These are phyloP conservation scores for Nesogale talazaci DNA, from an alignment of 2,113 vertebrate genomes.

Conservation along the genomic window DNA sequence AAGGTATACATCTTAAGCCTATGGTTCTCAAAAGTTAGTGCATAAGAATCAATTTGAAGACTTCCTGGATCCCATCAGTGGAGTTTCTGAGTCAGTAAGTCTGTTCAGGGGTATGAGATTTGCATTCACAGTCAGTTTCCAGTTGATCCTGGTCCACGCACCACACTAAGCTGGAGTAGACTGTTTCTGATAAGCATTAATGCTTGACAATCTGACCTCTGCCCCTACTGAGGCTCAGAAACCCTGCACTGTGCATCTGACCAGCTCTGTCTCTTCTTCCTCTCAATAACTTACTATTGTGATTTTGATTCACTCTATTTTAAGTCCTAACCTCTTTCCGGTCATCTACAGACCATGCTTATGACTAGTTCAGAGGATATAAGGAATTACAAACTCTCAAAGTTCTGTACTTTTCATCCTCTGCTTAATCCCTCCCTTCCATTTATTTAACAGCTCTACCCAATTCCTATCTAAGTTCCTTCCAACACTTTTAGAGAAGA, in stretches of 20 bases:
- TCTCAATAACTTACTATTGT: background rate
- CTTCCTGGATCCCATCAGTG: background rate
- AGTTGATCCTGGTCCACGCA: background rate
- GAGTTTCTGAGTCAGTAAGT: background rate
- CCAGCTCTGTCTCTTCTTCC: background rate
- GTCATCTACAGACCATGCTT: background rate
- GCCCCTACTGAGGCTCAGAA: background rate
- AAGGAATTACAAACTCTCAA: background rate
- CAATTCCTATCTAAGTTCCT: background rate
- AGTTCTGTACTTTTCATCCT: background rate
- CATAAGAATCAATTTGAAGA: background rate
- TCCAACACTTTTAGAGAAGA: background rate
- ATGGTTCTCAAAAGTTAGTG: background rate
- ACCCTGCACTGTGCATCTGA: no score
- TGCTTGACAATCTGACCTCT: background rate
- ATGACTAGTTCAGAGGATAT: background rate
- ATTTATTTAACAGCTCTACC: background rate
- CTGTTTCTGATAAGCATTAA: background rate
- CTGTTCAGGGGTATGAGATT: background rate
- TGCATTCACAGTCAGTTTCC: background rate
- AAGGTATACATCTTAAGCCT: background rate
- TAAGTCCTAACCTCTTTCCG: background rate
- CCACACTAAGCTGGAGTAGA: background rate
- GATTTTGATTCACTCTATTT: background rate
- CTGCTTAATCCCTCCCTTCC: background rate